phyloP scores from a whole-genome alignment of 1,140 invertebrate species.

The Lycorma delicatula region DNA sequence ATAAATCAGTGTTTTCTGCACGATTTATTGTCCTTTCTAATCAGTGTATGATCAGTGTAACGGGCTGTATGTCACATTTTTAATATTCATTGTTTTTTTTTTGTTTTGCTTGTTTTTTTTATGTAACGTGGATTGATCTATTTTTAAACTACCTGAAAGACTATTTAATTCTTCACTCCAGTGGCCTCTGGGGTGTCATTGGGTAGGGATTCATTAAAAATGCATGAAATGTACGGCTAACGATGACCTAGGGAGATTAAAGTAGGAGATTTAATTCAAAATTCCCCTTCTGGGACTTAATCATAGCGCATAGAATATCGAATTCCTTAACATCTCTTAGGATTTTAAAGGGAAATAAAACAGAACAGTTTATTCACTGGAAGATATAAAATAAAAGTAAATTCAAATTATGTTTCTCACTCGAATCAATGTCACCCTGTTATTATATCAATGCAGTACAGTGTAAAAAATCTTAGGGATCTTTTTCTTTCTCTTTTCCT shows the following conservation, averaged over 20 bases:
- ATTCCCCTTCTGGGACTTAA: slow-evolving; percentile 1
- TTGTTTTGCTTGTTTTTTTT: no score
- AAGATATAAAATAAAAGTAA: neutral
- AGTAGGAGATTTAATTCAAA: slow-evolving; percentile 1
- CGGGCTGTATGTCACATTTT: no score
- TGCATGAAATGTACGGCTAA: slow-evolving; percentile 4
- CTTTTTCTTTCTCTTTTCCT: no score
- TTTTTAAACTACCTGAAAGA: no score
- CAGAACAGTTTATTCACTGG: neutral
- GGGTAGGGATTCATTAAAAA: neutral
- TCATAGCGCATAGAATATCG: neutral
- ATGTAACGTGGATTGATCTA: no score
- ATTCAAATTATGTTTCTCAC: neutral
- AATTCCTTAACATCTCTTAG: neutral
- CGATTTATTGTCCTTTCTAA: no score
- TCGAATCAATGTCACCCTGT: no score
- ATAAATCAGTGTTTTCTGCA: no score
- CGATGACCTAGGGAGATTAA: neutral
- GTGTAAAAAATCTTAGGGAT: no score
- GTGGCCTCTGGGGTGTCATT: neutral
- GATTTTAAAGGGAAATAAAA: neutral
- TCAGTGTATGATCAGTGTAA: no score
- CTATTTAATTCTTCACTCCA: slow-evolving; percentile 1
- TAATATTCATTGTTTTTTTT: no score
- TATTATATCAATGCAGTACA: no score